Evolutionary conservation across 2,888 invertebrate species (phyloP).

Genomic region (Drosophila meridiana): DNA sequence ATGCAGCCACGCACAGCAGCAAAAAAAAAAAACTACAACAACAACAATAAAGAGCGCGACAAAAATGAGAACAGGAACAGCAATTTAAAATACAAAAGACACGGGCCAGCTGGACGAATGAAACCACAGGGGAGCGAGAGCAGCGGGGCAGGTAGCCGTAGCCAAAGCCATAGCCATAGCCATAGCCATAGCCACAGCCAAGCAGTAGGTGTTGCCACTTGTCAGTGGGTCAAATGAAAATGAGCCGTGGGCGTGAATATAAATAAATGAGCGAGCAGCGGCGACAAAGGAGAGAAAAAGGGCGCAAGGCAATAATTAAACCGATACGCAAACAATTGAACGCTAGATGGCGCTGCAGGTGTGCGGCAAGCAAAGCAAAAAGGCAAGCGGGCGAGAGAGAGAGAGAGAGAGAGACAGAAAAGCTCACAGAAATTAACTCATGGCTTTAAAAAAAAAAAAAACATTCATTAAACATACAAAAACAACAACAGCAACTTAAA

Average conservation of each 20-base stretch:
- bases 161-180: constrained; percentile 3
- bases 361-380: constrained; percentile 47
- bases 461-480: constrained; percentile 44
- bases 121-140: constrained; percentile 8
- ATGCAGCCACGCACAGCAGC: constrained; percentile 63
- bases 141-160: background rate
- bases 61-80: constrained; percentile 65
- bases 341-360: constrained; percentile 69
- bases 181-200: constrained; percentile 8
- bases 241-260: constrained; percentile 79
- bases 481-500: constrained; percentile 24
- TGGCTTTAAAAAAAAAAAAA: constrained; percentile 46
- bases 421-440: constrained; percentile 50
- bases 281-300: constrained; percentile 39
- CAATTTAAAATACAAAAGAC: constrained; percentile 78
- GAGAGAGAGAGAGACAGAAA: background rate
- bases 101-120: constrained; percentile 49
- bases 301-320: constrained; percentile 72
- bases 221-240: constrained; percentile 75
- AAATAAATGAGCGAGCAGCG: constrained; percentile 65
- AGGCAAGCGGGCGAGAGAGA: background rate
- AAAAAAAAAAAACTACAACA: constrained; percentile 21
- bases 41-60: constrained; percentile 21
- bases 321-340: constrained; percentile 79
- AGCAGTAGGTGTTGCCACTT: constrained; percentile 34